Evolutionary conservation across 2,888 invertebrate species (phyloP), one percentile per base, ranked within the genome.

Genomic region (Drosophila basisetae): DNA sequence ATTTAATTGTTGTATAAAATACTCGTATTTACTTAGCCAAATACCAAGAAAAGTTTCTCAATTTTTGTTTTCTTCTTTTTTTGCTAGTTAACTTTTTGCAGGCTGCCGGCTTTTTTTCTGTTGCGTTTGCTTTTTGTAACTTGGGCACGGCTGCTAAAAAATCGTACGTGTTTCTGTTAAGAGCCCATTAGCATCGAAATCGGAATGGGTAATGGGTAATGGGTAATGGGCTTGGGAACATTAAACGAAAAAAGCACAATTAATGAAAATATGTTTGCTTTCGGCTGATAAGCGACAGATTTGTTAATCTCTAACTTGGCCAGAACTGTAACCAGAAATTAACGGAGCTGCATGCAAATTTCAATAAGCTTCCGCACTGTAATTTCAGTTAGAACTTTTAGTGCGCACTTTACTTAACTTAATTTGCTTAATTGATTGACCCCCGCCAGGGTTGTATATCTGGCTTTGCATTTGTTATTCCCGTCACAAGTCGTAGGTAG

Each of bases 121-220:
- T 25, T 37, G 35, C 11, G 25, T 37, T 55, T 43, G 11, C 35
- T 68, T 80, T 80, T 58, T 63, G 54, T 66, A 68, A 62, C 39
- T 72, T 73, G 73, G 69, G 73, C 83, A 81, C 79, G 79, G 76
- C 53, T 39, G 30, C 33, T 62, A 47, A 47, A 47, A 55, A 50
- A 35, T 70, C 66, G 76, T 84, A 85, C 84, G 84, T 85, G 84
- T 78, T 82, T 76, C 62, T 52, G 64, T 55, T 61, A 47, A 81
- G 64, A 73, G 56, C 30, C 28, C 49, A 75, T 78, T 68, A 72
- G 60, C 49, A 41, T 47, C 43, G 37, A 33, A 62, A 63, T 68
- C 49, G 16, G 43, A 43, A 43, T 43, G 43, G 43, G 11, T 22
- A 43, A 43, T 41, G 39, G 39, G n/a, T 4, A 35, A 35, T 39